Evolutionary conservation across 2,113 vertebrate species (phyloP).

Genomic region (Amia ocellicauda): DNA sequence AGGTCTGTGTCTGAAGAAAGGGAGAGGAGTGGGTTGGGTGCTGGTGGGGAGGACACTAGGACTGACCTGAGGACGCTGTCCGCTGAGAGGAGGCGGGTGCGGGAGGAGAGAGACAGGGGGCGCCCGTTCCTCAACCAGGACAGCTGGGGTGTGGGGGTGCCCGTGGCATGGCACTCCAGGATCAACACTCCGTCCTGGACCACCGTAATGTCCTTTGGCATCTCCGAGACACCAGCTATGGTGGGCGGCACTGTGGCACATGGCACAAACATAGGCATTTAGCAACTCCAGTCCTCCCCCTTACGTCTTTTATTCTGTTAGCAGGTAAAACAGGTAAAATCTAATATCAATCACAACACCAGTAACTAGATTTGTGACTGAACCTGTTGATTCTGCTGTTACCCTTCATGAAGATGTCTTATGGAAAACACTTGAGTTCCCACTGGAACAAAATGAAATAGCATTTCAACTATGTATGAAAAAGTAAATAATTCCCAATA

Average conservation of each 20-base stretch:
- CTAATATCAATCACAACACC: too few relatives aligned
- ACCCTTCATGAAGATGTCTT: too few relatives aligned
- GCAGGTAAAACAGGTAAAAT: too few relatives aligned
- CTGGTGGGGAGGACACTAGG: not conserved
- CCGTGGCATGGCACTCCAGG: conserved; percentile 69
- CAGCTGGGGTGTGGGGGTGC: conserved; percentile 70
- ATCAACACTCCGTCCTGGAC: conserved; percentile 62
- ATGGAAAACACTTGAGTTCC: too few relatives aligned
- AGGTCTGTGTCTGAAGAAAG: too few relatives aligned
- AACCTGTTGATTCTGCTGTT: too few relatives aligned
- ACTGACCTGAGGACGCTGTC: conserved; percentile 77
- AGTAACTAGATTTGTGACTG: too few relatives aligned
- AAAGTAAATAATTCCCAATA: too few relatives aligned
- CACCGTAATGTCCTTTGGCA: conserved; percentile 53
- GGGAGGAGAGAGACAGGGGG: conserved; percentile 73
- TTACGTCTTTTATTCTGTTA: too few relatives aligned
- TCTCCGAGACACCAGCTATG: conserved; percentile 49
- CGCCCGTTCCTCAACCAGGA: conserved; percentile 83
- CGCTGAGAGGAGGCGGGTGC: conserved; percentile 58
- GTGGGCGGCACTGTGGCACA: conserved; percentile 69
- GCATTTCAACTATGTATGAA: too few relatives aligned
- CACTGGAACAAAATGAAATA: too few relatives aligned
- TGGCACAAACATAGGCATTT: not conserved
- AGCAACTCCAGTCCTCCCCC: too few relatives aligned
- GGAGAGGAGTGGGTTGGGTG: accelerated